Percentiles rank a stretch among this genome's conserved stretches.
Conservation (phyloP, 2,113 vertebrate species). For the Xenotilapia longispinis region DNA sequence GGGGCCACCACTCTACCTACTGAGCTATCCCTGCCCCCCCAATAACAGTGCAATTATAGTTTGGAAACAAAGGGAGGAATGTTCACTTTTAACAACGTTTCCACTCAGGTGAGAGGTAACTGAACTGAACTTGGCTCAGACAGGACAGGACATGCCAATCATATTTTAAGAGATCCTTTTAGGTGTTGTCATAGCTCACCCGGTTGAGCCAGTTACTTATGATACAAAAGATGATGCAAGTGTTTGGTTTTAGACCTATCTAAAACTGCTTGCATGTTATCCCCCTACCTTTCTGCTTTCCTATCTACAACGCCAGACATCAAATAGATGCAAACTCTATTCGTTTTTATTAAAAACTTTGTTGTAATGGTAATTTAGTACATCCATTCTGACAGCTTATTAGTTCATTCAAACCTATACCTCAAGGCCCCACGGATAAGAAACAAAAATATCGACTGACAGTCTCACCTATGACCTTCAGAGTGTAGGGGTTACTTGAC, state of each 20-base stretch:
- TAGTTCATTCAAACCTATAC: neutral
- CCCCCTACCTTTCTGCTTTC: neutral
- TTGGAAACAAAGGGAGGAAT: neutral
- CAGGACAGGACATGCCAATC: neutral
- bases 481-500: constrained; percentile 37
- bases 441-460: neutral
- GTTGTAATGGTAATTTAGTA: neutral
- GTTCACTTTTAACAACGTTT: neutral
- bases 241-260: neutral
- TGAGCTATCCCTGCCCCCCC: no score
- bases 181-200: neutral
- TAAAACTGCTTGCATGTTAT: neutral
- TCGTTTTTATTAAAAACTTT: neutral
- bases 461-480: constrained; percentile 56
- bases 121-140: neutral
- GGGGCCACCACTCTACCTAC: no score
- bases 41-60: neutral
- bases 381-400: neutral
- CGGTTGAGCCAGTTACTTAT: neutral
- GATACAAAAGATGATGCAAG: neutral
- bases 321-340: neutral
- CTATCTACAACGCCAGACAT: neutral
- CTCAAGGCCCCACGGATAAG: neutral
- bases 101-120: neutral
- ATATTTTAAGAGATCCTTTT: neutral